Percentiles rank a stretch among this genome's conserved stretches.
Conservation (phyloP, 1,140 invertebrate genomes). For the Penaeus indicus region DNA sequence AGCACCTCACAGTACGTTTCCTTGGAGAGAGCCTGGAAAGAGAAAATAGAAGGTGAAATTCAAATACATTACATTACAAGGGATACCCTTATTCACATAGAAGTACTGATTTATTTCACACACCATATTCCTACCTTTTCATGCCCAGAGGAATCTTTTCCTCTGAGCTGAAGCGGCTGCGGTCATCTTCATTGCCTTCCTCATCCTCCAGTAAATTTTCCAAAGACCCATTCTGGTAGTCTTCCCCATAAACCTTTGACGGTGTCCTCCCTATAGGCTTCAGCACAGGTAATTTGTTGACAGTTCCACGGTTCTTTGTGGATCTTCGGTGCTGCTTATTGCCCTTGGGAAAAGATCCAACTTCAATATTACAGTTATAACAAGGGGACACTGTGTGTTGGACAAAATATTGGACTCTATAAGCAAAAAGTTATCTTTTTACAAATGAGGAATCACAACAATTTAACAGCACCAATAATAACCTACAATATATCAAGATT, state of each 20-base stretch:
- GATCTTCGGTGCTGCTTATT: slow-evolving; percentile 17
- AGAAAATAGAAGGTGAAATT: neutral
- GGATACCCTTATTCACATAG: too few species aligned
- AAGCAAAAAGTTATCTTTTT: neutral
- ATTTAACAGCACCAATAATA: too few species aligned
- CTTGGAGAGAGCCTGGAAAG: slow-evolving; percentile 38
- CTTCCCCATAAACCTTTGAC: neutral
- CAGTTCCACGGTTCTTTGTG: slow-evolving; percentile 33
- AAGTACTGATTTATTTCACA: neutral
- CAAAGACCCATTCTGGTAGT: slow-evolving; percentile 13
- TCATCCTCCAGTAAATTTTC: slow-evolving; percentile 32
- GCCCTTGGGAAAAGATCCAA: neutral
- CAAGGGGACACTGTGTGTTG: too few species aligned
- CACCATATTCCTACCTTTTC: slow-evolving; percentile 31
- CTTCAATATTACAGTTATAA: too few species aligned
- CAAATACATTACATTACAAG: too few species aligned
- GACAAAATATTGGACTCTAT: neutral
- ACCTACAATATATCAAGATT: too few species aligned
- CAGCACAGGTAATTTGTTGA: slow-evolving; percentile 37
- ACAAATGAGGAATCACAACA: neutral
- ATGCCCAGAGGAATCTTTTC: slow-evolving; percentile 47
- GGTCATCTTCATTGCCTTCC: slow-evolving; percentile 2
- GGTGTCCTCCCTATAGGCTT: slow-evolving; percentile 37
- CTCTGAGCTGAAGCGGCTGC: neutral
- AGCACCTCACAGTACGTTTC: slow-evolving; percentile 61